A percentile compares a stretch with the other conserved stretches of the same genome.
Conservation (phyloP, 2,113 vertebrate species). For the Rousettus leschenaultii region DNA sequence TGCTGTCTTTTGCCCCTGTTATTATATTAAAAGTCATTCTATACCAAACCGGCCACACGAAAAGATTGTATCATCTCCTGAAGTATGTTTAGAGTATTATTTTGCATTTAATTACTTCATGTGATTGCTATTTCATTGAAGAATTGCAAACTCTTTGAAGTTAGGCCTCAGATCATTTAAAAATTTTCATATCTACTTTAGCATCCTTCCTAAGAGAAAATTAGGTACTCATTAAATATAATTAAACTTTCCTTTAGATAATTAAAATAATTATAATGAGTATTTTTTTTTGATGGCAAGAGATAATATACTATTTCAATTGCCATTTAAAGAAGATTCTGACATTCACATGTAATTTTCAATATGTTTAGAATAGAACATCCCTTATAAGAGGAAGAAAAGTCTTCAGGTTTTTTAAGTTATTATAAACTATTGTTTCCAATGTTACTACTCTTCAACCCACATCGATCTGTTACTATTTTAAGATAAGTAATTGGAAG, state of each 20-base stretch:
- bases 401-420: neutral
- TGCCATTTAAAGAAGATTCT: neutral
- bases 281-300: neutral
- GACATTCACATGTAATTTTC: neutral
- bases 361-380: neutral
- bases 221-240: neutral
- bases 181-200: neutral
- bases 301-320: neutral
- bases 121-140: neutral
- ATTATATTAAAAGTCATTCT: neutral
- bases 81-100: neutral
- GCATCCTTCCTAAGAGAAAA: neutral
- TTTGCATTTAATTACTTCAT: neutral
- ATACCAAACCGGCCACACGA: neutral
- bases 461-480: neutral
- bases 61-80: neutral
- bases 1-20: neutral
- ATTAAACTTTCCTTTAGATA: neutral
- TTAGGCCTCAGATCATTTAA: neutral
- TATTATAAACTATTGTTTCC: neutral
- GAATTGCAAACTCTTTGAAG: neutral
- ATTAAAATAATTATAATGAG: neutral
- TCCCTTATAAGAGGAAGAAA: neutral
- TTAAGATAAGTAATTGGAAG: neutral
- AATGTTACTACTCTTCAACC: neutral